Conservation (phyloP, 2,888 invertebrate species). For the Orthosia gothica region DNA sequence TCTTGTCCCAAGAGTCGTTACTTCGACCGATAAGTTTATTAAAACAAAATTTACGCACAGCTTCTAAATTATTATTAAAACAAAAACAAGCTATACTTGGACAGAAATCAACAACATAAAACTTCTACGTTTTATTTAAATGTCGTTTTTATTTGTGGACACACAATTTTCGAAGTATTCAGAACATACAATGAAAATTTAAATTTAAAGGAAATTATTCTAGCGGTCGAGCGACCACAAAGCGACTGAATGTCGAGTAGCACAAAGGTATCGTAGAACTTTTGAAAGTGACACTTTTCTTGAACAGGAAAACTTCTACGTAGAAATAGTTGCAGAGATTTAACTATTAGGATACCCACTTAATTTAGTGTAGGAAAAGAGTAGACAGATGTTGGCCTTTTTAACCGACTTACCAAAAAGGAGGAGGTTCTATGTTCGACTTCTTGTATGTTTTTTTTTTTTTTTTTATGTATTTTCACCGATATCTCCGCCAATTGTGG, state of each 20-base stretch:
- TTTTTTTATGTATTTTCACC: too few relatives aligned
- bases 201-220: constrained; percentile 25
- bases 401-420: too few relatives aligned
- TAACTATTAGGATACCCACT: neutral
- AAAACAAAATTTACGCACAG: too few relatives aligned
- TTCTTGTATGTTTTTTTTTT: too few relatives aligned
- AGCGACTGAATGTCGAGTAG: constrained; percentile 8
- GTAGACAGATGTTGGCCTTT: neutral
- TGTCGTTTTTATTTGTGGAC: neutral
- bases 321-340: neutral
- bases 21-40: too few relatives aligned
- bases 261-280: constrained; percentile 49
- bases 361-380: neutral
- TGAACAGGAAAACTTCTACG: neutral
- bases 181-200: constrained; percentile 8
- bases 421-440: too few relatives aligned
- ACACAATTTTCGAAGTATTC: neutral
- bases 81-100: neutral
- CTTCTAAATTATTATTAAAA: too few relatives aligned
- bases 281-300: constrained; percentile 40
- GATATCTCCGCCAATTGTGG: too few relatives aligned
- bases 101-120: neutral
- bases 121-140: neutral
- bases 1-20: too few relatives aligned
- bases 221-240: constrained; percentile 20